Conservation (phyloP, 2,888 invertebrate species). For the Therioaphis trifolii region DNA sequence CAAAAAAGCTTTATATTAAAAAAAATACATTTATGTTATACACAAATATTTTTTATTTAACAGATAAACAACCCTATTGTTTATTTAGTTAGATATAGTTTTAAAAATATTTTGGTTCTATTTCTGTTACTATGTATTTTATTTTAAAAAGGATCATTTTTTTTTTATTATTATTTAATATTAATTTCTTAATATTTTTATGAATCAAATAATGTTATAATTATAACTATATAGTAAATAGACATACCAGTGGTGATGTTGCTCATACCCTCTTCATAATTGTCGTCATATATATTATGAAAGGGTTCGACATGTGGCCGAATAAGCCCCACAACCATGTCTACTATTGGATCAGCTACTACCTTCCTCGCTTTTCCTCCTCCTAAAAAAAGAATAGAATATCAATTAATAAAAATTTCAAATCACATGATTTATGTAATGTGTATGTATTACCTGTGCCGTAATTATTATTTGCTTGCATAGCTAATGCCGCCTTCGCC, state of each 20-base stretch:
- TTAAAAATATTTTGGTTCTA: conserved; percentile 1
- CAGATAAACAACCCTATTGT: not conserved
- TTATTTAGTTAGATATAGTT: conserved; percentile 3
- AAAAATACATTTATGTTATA: not conserved
- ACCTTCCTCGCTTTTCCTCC: conserved; percentile 29
- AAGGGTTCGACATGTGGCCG: too few species aligned
- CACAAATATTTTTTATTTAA: not conserved
- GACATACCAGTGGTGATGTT: conserved; percentile 6
- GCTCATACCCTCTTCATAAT: not conserved
- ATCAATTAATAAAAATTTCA: too few species aligned
- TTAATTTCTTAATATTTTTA: conserved; percentile 4
- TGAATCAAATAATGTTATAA: not conserved
- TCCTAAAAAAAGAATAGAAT: too few species aligned
- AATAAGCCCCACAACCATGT: conserved; percentile 23
- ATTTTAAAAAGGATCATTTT: not conserved
- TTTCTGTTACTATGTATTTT: conserved; percentile 7
- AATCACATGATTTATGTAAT: too few species aligned
- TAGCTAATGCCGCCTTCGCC: too few species aligned
- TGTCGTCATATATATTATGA: conserved; percentile 19
- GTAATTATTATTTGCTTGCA: too few species aligned
- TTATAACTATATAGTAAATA: conserved; percentile 5
- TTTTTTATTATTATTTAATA: not conserved
- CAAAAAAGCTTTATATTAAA: not conserved
- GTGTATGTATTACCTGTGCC: too few species aligned
- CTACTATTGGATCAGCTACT: conserved; percentile 23